Percentiles rank a stretch among this genome's conserved stretches.
Conservation (phyloP, 2,113 vertebrate genomes). For the Tupaia chinensis region DNA sequence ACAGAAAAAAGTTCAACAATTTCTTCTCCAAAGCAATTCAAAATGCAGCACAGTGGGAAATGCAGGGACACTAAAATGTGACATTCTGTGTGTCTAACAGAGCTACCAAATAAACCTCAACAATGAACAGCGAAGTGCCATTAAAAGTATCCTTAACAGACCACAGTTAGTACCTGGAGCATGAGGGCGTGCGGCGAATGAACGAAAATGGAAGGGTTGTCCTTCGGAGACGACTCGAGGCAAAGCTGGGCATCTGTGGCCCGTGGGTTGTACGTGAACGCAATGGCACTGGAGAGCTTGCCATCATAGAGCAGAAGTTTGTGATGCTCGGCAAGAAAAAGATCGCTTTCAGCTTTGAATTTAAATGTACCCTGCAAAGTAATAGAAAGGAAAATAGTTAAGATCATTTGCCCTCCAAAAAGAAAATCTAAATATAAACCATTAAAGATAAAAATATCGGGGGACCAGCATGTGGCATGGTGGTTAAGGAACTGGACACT, state of each 20-base stretch:
- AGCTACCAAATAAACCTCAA: background rate
- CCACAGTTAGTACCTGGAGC: slow-evolving; percentile 94
- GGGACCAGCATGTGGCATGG: no score
- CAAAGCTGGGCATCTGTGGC: slow-evolving; percentile 99
- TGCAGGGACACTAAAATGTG: background rate
- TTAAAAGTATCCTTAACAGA: slow-evolving; percentile 43
- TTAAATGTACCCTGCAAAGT: slow-evolving; percentile 95
- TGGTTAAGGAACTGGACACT: no score
- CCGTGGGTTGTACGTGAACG: slow-evolving; percentile 97
- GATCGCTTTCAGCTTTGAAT: slow-evolving; percentile 97
- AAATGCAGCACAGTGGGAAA: slow-evolving; percentile 38
- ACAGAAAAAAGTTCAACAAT: slow-evolving; percentile 31
- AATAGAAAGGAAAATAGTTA: slow-evolving; percentile 38
- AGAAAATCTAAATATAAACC: slow-evolving; percentile 48
- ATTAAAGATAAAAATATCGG: background rate
- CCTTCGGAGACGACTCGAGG: slow-evolving; percentile 98
- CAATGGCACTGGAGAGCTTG: slow-evolving; percentile 94
- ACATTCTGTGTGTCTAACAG: background rate
- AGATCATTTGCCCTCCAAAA: background rate
- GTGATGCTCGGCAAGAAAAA: slow-evolving; percentile 97
- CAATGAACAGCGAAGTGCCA: background rate
- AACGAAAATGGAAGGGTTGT: slow-evolving; percentile 97
- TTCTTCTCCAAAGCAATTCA: slow-evolving; percentile 52
- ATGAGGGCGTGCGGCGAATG: slow-evolving; percentile 99
- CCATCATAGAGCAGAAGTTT: slow-evolving; percentile 96